Evolutionary conservation across 2,113 vertebrate species (phyloP).

Genomic region (Rhombomys opimus): DNA sequence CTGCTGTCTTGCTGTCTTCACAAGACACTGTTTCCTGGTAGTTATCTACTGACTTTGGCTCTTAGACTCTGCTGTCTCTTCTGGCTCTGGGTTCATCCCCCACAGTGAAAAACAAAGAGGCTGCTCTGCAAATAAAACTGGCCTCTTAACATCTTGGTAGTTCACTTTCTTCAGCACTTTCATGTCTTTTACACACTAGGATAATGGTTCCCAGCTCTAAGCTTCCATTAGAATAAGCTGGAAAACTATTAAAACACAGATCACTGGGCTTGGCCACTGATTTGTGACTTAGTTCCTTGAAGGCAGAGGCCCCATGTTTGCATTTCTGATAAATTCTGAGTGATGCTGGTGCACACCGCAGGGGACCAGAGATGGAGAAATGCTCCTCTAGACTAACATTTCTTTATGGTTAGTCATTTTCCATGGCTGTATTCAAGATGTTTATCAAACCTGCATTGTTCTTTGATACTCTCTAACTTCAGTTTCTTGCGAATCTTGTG

Average conservation of each 20-base stretch:
- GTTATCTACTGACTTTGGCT: neutral
- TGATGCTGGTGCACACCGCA: neutral
- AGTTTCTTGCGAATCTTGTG: neutral
- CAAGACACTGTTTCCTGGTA: neutral
- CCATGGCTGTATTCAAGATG: neutral
- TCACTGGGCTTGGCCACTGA: neutral
- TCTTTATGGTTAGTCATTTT: neutral
- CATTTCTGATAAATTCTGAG: neutral
- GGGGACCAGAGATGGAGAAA: neutral
- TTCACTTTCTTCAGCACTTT: neutral
- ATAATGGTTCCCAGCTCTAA: neutral
- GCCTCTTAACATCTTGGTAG: neutral
- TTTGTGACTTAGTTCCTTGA: neutral
- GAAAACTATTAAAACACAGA: neutral
- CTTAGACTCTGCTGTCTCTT: neutral
- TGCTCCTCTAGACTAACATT: neutral
- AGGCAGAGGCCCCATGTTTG: neutral
- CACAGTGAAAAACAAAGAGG: neutral
- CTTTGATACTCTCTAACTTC: neutral
- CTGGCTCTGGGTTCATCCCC: neutral
- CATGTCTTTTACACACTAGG: neutral
- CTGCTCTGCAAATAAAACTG: neutral
- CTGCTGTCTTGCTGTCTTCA: neutral
- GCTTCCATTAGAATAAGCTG: neutral
- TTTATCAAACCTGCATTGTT: neutral